These are phyloP conservation scores for Bos taurus DNA, from an alignment of 2,113 vertebrate genomes.

Conservation along the genomic window ARS-UCD2.0 NC_037336.1:32180501-32181000, in stretches of 20 bases:
- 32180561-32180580: neutral
- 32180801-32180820: neutral
- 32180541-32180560: neutral
- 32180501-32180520: neutral
- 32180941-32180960: neutral
- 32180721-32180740: neutral
- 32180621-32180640: neutral
- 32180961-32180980: neutral
- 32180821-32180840: neutral
- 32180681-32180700: slow-evolving; percentile 19
- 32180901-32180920: neutral
- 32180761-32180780: neutral
- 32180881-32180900: neutral
- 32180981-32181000: neutral
- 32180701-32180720: neutral
- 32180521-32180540: no score
- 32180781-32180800: neutral
- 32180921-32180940: neutral
- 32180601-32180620: neutral
- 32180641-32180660: neutral
- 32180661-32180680: neutral
- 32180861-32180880: neutral
- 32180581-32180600: neutral
- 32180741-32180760: neutral
- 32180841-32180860: neutral